A percentile compares a stretch with the other conserved stretches of the same genome.
Conservation (phyloP, 2,797 vertebrate species). For the Hippopotamyrus pictus region DNA sequence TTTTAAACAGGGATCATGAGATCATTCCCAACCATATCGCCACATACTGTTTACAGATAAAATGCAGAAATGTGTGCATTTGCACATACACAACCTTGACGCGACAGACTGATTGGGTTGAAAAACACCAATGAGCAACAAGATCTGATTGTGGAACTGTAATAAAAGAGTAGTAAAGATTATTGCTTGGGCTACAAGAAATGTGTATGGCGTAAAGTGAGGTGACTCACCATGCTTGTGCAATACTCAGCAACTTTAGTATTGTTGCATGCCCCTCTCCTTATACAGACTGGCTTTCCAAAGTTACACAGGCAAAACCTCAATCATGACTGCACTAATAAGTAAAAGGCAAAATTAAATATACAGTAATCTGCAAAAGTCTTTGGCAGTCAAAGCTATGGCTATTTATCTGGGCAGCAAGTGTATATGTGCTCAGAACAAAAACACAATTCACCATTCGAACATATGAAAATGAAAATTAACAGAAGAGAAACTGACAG, state of each 20-base stretch:
- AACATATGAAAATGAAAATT: neutral
- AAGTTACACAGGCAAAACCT: neutral
- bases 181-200: neutral
- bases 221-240: neutral
- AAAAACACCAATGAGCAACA: neutral
- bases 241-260: neutral
- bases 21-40: neutral
- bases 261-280: neutral
- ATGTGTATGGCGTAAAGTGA: neutral
- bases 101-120: neutral
- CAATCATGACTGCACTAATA: neutral
- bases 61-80: neutral
- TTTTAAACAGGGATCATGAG: neutral
- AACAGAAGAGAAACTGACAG: neutral
- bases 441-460: neutral
- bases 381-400: neutral
- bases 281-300: neutral
- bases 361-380: neutral
- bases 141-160: neutral
- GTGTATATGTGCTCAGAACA: neutral
- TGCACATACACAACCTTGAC: neutral
- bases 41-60: neutral
- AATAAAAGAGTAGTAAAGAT: neutral
- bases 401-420: neutral
- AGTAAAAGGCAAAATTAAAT: neutral